Base-by-base conservation (phyloP, 2,888 invertebrate species). In the Notocelia uddmanniana region DNA sequence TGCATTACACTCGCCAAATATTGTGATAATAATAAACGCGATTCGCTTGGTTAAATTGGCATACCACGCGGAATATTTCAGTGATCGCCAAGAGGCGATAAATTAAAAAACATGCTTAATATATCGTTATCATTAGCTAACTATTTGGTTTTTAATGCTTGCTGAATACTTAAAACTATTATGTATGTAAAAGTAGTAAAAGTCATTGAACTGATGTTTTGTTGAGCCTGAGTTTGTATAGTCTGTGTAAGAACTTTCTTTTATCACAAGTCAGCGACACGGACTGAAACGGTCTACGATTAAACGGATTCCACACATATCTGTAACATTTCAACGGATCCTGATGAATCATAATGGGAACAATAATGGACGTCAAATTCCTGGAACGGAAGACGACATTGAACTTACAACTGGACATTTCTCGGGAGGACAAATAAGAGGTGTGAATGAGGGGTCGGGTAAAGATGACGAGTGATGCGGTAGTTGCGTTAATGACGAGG, bases 401-500 rank as follows among this genome's bases (percentile, higher is more conserved):
- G 75, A 77, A 83, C 76, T 83, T 85, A 81, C 79, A 81, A 81
- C 81, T 79, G 60, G 81, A 80, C 76, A 54, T 64, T 64, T 52
- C 52, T 64, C 52, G 79, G 80, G 79, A 80, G 80, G 76, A 66
- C 70, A 78, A 79, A 80, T 72, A 73, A 74, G 80, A 80, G 78
- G 76, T 78, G 83, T 81, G 76, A 79, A 82, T 81, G 80, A 83
- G 84, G 85, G 85, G 84, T 83, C 81, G 79, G 81, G 82, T 80
- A 85, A 86, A 88, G 85, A 86, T 83, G 82, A 82, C 84, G 83
- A 85, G 82, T 83, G 83, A 83, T 85, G 81, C 83, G 84, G 84
- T 85, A 86, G 83, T 83, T 83, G 84, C 83, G 86, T 87, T 90
- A 90, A 90, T 89, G 88, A 89, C 87, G 87, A 87, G 88, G 90